Conservation (phyloP, 2,797 vertebrate species). For the Acanthurus tractus region DNA sequence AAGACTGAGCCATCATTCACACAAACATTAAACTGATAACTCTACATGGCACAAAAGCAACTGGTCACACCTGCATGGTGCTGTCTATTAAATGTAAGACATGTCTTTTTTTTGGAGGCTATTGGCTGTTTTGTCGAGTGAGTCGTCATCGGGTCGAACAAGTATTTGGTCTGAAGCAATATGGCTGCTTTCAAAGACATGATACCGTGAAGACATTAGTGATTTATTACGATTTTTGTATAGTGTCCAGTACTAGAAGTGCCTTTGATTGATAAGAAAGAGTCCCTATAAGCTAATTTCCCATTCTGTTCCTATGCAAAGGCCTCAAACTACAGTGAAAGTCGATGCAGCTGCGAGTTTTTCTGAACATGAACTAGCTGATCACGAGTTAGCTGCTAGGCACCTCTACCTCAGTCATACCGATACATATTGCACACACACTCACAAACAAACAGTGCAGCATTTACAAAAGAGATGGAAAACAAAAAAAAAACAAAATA, state of each 20-base stretch:
- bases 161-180: conserved; percentile 62
- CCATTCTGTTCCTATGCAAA: conserved; percentile 37
- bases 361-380: conserved; percentile 12
- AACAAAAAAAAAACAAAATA: conserved; percentile 32
- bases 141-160: conserved; percentile 9
- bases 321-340: conserved; percentile 44
- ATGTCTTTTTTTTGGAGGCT: conserved; percentile 27
- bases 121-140: conserved; percentile 18
- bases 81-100: conserved; percentile 29
- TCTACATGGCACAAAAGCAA: conserved; percentile 7
- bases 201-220: conserved; percentile 39
- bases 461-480: conserved; percentile 65
- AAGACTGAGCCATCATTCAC: background rate
- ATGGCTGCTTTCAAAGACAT: conserved; percentile 31
- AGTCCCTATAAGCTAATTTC: conserved; percentile 15
- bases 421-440: conserved; percentile 27
- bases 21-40: background rate
- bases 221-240: conserved; percentile 6
- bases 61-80: background rate
- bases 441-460: conserved; percentile 39
- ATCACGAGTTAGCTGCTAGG: conserved; percentile 23
- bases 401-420: conserved; percentile 49
- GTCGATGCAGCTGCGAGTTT: conserved; percentile 18
- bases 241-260: conserved; percentile 3
- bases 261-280: conserved; percentile 27